Conservation (phyloP, 2,888 invertebrate species). For the Bugulina stolonifera region DNA sequence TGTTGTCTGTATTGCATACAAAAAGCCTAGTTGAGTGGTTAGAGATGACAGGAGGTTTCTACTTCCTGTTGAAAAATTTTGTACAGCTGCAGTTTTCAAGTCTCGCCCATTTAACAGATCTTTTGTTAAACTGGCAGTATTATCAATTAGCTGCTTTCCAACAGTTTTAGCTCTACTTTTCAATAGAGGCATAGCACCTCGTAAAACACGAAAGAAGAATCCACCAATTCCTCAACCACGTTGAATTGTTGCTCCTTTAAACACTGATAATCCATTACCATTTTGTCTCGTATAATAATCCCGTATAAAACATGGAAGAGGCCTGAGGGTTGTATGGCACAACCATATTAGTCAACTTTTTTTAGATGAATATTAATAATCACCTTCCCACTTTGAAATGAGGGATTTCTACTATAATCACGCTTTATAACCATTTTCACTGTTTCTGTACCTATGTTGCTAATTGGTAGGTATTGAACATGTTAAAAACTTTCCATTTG, state of each 20-base stretch:
- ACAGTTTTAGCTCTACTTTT: not conserved
- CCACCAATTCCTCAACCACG: not conserved
- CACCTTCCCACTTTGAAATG: constrained; percentile 16
- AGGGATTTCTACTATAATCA: not conserved
- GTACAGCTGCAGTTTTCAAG: not conserved
- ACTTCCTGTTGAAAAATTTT: not conserved
- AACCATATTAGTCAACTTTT: not conserved
- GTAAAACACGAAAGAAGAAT: too few relatives aligned
- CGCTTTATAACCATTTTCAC: not conserved
- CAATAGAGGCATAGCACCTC: too few relatives aligned
- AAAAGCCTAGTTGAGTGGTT: not conserved
- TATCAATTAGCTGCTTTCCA: not conserved
- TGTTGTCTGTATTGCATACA: not conserved
- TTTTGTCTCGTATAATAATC: not conserved
- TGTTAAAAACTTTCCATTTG: not conserved
- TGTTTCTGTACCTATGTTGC: not conserved
- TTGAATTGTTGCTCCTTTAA: not conserved
- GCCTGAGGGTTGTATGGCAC: not conserved
- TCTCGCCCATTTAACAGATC: not conserved
- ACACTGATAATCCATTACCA: not conserved
- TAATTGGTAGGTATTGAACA: not conserved
- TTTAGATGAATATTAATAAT: not conserved
- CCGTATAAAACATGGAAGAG: not conserved
- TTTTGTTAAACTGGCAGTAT: not conserved
- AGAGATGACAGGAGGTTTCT: not conserved